Base-by-base conservation (phyloP, 2,888 invertebrate genomes). In the Cynaeus angustus region DNA sequence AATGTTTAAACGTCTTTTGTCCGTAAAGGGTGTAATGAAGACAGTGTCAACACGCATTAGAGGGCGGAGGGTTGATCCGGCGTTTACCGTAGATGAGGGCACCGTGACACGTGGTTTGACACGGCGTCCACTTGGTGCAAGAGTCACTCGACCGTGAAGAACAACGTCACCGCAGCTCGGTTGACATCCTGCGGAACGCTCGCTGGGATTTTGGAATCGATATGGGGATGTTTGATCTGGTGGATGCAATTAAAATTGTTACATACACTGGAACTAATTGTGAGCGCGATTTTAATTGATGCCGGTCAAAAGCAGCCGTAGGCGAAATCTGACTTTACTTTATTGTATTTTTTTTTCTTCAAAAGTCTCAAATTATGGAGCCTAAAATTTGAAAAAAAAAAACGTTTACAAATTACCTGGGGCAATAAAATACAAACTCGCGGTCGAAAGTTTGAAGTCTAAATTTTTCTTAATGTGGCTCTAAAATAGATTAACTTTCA, bases 101-200 rank as follows among this genome's bases (percentile, higher is more conserved):
- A 74, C 79, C 78, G 76, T 80, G 80, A 80, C 80, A 75, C 75
- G 80, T 79, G 77, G 77, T 80, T 79, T 80, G 81, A 80, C 80
- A 79, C 79, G 76, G 76, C 77, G 80, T 81, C 80, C 81, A 77
- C 78, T 81, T 77, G 79, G 68, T 80, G 79, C 78, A 79, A 72
- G 72, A 75, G 66, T 70, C 78, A 75, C 53, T 79, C 73, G 74
- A 76, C 80, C 74, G 81, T 81, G 67, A 78, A 77, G 75, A 76
- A 77, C 79, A 75, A 68, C 76, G 76, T 77, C 78, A 77, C 79
- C 78, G 74, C 79, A 79, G 78, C 77, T 76, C 76, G 72, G 75
- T 73, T 78, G 80, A 81, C 80, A 78, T 77, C 72, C 76, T 74
- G 76, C 74, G 30, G 58, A 45, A 30, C 43, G 43, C 45, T 65